phyloP scores from a whole-genome alignment of 2,888 invertebrate species.

The Lepetodrilus schrolli region DNA sequence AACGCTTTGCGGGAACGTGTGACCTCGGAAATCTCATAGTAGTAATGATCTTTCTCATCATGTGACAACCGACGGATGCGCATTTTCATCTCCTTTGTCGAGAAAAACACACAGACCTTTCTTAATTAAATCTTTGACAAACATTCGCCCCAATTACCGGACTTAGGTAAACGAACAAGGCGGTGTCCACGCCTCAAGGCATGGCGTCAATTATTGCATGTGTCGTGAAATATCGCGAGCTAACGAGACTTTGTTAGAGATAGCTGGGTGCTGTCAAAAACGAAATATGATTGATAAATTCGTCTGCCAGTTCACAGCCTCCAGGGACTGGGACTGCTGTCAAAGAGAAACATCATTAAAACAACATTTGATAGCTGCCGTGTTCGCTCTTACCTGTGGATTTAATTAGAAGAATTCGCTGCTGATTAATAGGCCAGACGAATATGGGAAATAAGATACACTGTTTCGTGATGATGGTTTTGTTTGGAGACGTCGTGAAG shows the following conservation, averaged over 20 bases:
- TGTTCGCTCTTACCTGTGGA: neutral
- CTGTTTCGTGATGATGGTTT: neutral
- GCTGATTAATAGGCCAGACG: constrained; percentile 4
- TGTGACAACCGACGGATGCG: too few species aligned
- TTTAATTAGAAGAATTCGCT: constrained; percentile 13
- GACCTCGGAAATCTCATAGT: neutral
- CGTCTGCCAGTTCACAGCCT: constrained; percentile 23
- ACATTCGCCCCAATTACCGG: constrained; percentile 13
- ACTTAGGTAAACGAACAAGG: constrained; percentile 12
- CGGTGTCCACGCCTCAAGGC: neutral
- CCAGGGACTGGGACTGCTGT: neutral
- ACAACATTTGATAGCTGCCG: constrained; percentile 7
- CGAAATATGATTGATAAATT: constrained; percentile 27
- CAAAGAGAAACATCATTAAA: constrained; percentile 26
- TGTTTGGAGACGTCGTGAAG: neutral
- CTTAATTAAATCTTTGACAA: constrained; percentile 24
- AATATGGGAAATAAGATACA: constrained; percentile 11
- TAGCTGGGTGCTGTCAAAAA: constrained; percentile 18
- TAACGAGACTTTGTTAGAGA: constrained; percentile 10
- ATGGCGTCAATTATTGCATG: constrained; percentile 14
- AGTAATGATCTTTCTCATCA: too few species aligned
- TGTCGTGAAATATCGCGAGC: neutral
- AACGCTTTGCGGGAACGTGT: too few species aligned
- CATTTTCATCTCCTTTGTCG: constrained; percentile 9
- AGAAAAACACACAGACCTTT: constrained; percentile 9